Conservation (phyloP, 2,797 vertebrate genomes). For the Tadarida brasiliensis region DNA sequence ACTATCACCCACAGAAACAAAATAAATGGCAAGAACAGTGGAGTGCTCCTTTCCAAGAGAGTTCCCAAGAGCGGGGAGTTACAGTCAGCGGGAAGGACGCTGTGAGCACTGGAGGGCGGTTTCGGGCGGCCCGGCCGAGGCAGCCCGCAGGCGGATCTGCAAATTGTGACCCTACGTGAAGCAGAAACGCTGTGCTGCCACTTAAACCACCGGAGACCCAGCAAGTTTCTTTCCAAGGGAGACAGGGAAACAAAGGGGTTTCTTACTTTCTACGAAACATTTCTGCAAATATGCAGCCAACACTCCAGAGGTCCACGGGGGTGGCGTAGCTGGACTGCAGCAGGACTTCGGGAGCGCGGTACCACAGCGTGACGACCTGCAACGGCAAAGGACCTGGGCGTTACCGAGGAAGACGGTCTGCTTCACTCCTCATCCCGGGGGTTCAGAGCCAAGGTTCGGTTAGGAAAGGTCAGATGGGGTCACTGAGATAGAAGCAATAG, state of each 20-base stretch:
- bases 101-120: background rate
- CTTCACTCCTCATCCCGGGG: background rate
- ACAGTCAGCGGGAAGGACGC: background rate
- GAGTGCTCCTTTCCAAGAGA: background rate
- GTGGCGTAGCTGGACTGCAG: slow-evolving; percentile 96
- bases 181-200: background rate
- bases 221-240: slow-evolving; percentile 65
- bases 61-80: background rate
- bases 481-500: background rate
- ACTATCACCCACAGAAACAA: background rate
- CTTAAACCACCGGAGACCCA: background rate
- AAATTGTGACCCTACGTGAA: background rate
- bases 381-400: slow-evolving; percentile 75
- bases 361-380: slow-evolving; percentile 96
- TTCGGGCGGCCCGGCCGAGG: background rate
- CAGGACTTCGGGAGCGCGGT: slow-evolving; percentile 94
- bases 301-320: slow-evolving; percentile 96
- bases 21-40: background rate
- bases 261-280: slow-evolving; percentile 96
- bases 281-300: slow-evolving; percentile 96
- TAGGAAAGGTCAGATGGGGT: background rate
- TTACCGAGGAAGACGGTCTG: background rate
- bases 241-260: slow-evolving; percentile 54
- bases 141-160: background rate
- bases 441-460: background rate